Evolutionary conservation across 2,113 vertebrate genomes (phyloP).

Genomic region (Albula goreensis): DNA sequence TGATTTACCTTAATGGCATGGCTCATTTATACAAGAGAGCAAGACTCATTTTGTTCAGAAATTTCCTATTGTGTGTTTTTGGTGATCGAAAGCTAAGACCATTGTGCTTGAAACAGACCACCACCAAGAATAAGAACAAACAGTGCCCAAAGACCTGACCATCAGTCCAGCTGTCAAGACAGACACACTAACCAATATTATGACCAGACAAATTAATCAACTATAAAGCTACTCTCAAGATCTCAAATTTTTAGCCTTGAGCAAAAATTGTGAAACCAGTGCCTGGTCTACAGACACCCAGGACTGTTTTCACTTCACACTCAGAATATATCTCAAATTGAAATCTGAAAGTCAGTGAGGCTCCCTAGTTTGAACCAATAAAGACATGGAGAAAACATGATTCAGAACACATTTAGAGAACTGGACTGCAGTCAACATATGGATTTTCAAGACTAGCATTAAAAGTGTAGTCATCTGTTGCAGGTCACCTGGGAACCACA

Average conservation of each 20-base stretch:
- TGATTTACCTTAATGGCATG: too few species aligned
- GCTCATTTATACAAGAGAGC: too few species aligned
- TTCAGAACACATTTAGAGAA: not conserved
- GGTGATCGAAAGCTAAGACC: not conserved
- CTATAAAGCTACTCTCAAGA: not conserved
- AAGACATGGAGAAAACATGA: not conserved
- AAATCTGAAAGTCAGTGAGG: not conserved
- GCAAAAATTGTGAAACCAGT: not conserved
- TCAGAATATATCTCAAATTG: not conserved
- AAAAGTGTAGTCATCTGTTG: conserved; percentile 20
- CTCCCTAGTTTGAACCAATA: not conserved
- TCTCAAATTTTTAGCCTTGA: not conserved
- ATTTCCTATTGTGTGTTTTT: not conserved
- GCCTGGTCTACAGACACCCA: not conserved
- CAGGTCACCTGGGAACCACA: conserved; percentile 17
- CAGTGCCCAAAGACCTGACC: not conserved
- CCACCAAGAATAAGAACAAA: not conserved
- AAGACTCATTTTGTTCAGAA: not conserved
- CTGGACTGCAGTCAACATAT: not conserved
- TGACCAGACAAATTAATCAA: not conserved
- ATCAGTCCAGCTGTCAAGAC: not conserved
- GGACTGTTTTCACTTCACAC: not conserved
- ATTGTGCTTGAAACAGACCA: not conserved
- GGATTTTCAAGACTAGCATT: not conserved
- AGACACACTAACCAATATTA: not conserved